These are phyloP conservation scores for Proterorhinus semilunaris DNA, from an alignment of 2,113 vertebrate species.

Conservation along the genomic window DNA sequence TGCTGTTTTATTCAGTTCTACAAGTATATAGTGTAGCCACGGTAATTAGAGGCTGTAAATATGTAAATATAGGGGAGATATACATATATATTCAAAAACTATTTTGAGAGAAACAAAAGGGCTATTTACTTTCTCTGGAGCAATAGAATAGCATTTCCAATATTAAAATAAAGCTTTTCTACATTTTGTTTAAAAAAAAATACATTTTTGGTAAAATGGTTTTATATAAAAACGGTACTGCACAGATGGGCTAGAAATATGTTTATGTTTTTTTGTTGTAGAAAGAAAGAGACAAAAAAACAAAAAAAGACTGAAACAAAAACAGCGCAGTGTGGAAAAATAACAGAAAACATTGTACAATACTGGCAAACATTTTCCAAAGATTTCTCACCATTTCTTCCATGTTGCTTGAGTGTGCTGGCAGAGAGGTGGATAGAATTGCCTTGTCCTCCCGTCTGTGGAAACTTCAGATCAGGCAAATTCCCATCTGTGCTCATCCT, in stretches of 20 bases:
- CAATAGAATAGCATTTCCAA: too few species aligned
- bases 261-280: too few species aligned
- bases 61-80: background rate
- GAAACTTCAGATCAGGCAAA: conserved; percentile 93
- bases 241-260: too few species aligned
- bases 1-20: conserved; percentile 31
- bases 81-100: background rate
- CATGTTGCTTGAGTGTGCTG: conserved; percentile 94
- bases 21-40: conserved; percentile 30
- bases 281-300: too few species aligned
- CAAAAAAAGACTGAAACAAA: background rate
- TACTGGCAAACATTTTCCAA: background rate
- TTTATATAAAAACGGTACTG: too few species aligned
- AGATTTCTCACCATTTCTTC: conserved; percentile 85
- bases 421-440: conserved; percentile 93
- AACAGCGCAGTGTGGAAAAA: background rate
- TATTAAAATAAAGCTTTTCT: too few species aligned
- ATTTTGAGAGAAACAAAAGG: background rate
- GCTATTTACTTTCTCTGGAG: too few species aligned
- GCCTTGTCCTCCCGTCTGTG: conserved; percentile 86
- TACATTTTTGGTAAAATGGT: too few species aligned
- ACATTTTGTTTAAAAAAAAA: too few species aligned
- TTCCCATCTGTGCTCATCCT: conserved; percentile 95
- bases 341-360: background rate
- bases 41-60: conserved; percentile 38